Evolutionary conservation across 2,888 invertebrate genomes (phyloP), one percentile per base, ranked within the genome.

Genomic region (Timema podura): DNA sequence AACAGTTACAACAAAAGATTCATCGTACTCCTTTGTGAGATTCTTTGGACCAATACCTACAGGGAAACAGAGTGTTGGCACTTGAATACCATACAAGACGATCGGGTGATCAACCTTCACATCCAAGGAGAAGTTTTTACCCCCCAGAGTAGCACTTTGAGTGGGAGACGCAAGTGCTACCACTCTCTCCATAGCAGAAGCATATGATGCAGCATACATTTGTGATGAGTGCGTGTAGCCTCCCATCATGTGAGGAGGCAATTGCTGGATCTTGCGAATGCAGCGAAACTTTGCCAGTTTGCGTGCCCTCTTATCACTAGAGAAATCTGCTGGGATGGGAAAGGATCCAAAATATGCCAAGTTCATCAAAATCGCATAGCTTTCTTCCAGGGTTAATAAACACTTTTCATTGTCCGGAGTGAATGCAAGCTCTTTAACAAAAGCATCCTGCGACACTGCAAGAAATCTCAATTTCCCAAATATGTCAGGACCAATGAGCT

Each of bases 401-500:
- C 69, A 61, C 9, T 65, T 57, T 1, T 51, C 65, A 44, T 54
- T 54, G 13, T 45, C 44, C 10, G 8, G 51, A 48, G 51, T n/a
- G n/a, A 47, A 69, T 16, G 70, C 70, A 44, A 61, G 10, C 9
- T 51, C 61, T 54, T 73, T 72, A 45, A 73, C 71, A 51, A 76
- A 76, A 66, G 75, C 75, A 7, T 73, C 72, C 9, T 74, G 73
- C 5, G 73, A 74, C 71, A 76, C 72, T 9, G 75, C 70, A 30
- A 75, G 72, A 67, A 75, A 76, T n/a, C 75, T 71, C 15, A 76
- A 64, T 30, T 70, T 70, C 6, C 48, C 45, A n/a, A 67, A 48
- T 15, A 70, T 54, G 15, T 68, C 70, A 45, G 64, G 8, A 16
- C 70, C 70, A 51, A 70, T 44, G 3, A 49, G 51, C n/a, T 30